Evolutionary conservation across 2,888 invertebrate species (phyloP).

Genomic region (Andrena praecox): DNA sequence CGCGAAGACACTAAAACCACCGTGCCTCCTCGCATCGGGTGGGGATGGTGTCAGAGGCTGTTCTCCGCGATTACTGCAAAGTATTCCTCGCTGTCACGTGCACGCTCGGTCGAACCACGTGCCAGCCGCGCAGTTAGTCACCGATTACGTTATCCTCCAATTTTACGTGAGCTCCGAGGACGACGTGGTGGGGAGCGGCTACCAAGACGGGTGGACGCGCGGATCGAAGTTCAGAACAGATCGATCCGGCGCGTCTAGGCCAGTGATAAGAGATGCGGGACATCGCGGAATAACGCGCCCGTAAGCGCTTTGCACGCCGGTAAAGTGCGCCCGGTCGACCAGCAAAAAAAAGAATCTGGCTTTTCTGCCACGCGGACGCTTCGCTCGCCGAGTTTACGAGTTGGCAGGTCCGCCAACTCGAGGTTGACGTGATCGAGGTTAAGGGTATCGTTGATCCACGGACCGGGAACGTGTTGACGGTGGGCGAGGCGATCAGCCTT

Average conservation of each 20-base stretch:
- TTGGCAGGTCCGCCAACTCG: slow-evolving; percentile 36
- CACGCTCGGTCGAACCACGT: slow-evolving; percentile 25
- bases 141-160: slow-evolving; percentile 43
- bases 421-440: slow-evolving; percentile 89
- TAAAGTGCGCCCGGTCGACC: slow-evolving; percentile 23
- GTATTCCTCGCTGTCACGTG: slow-evolving; percentile 36
- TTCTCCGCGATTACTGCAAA: neutral
- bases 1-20: neutral
- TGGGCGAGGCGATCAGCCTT: slow-evolving; percentile 96
- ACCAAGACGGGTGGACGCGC: neutral
- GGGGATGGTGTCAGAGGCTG: neutral
- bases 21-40: neutral
- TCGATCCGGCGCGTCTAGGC: neutral
- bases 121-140: slow-evolving; percentile 23
- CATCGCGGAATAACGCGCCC: neutral
- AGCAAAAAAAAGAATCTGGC: slow-evolving; percentile 55
- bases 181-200: neutral
- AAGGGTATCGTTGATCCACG: slow-evolving; percentile 94
- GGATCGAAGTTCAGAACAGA: neutral
- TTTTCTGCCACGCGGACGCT: slow-evolving; percentile 27
- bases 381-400: slow-evolving; percentile 24
- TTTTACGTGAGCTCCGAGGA: neutral
- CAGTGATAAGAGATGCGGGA: neutral
- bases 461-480: slow-evolving; percentile 94
- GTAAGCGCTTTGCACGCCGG: slow-evolving; percentile 17